These are phyloP conservation scores for Denticeps clupeoides DNA, from an alignment of 2,797 vertebrate species.

Conservation along the genomic window DNA sequence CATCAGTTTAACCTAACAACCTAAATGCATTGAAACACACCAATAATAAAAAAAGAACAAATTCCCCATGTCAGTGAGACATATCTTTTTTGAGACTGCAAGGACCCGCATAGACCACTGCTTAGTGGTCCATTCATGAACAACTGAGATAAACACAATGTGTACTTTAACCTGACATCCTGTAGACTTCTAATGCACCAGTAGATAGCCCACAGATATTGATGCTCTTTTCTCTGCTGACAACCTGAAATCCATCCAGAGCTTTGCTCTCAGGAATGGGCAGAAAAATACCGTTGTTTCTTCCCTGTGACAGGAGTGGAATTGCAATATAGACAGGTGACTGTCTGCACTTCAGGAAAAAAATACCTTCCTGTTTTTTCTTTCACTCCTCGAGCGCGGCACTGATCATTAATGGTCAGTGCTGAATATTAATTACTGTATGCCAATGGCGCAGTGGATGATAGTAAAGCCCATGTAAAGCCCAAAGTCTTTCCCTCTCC, in stretches of 20 bases:
- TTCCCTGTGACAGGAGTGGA: too few species aligned
- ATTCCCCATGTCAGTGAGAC: not conserved
- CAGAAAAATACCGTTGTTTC: too few species aligned
- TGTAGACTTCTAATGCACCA: too few species aligned
- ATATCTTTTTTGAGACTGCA: not conserved
- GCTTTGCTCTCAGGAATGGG: too few species aligned
- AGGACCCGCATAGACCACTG: not conserved
- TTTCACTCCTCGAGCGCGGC: slow-evolving; percentile 1
- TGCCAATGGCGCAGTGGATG: slow-evolving; percentile 17
- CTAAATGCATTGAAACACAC: too few species aligned
- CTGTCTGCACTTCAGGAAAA: too few species aligned
- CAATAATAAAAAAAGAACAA: slow-evolving; percentile 18
- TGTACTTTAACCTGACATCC: not conserved
- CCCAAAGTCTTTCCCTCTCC: not conserved
- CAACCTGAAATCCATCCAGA: too few species aligned
- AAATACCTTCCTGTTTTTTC: not conserved
- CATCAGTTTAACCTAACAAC: too few species aligned
- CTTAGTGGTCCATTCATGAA: too few species aligned
- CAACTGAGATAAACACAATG: not conserved
- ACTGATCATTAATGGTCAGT: slow-evolving; percentile 21
- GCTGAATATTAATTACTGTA: slow-evolving; percentile 22
- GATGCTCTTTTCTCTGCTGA: too few species aligned
- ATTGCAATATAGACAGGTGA: slow-evolving; percentile 3
- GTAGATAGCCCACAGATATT: too few species aligned
- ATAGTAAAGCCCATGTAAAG: slow-evolving; percentile 12